Conservation (phyloP, 1,140 invertebrate genomes). For the Pygmarrhopalites habei region DNA sequence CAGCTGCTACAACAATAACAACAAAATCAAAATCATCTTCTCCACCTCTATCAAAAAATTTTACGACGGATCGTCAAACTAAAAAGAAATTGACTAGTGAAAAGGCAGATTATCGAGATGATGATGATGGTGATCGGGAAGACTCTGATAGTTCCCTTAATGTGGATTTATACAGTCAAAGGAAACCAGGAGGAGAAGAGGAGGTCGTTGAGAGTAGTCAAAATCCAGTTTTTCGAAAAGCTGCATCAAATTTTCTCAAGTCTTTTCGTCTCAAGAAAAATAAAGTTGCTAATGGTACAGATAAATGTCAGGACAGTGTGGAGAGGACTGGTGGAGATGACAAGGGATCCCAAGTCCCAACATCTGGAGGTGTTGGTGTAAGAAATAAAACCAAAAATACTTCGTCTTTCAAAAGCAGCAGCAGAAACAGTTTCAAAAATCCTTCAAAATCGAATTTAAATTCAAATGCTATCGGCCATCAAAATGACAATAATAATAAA, state of each 20-base stretch:
- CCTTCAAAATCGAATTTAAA: not conserved
- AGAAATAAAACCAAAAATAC: not conserved
- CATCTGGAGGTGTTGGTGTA: not conserved
- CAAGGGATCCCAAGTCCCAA: not conserved
- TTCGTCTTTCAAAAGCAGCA: not conserved
- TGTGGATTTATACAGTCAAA: not conserved
- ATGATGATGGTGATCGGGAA: not conserved
- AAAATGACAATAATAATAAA: conserved; percentile 1
- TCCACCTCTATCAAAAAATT: no score
- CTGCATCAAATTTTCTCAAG: conserved; percentile 18
- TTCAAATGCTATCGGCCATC: not conserved
- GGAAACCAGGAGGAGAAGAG: no score
- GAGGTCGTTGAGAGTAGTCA: no score
- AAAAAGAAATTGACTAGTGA: not conserved
- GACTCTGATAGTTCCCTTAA: not conserved
- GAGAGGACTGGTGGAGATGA: not conserved
- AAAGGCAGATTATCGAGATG: not conserved
- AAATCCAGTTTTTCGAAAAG: not conserved
- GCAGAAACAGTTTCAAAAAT: not conserved
- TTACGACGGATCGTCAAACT: no score
- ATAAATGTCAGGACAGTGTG: not conserved
- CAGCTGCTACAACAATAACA: not conserved
- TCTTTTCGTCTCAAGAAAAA: conserved; percentile 34
- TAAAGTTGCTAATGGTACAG: conserved; percentile 21
- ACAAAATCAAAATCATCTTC: no score